phyloP scores from a whole-genome alignment of 2,888 invertebrate genomes.

The Nasonia oneida region DNA sequence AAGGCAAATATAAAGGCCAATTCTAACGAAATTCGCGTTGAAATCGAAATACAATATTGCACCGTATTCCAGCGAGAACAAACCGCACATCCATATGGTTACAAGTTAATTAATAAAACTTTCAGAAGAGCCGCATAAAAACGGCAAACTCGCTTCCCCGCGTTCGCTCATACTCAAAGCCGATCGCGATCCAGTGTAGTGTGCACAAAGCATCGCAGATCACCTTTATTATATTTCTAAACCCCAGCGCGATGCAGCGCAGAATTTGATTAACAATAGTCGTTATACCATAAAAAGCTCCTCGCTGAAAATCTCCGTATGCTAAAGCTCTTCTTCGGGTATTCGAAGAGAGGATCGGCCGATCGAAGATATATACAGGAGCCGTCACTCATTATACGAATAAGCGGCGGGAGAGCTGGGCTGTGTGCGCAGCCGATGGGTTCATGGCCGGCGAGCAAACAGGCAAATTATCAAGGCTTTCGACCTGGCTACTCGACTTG shows the following conservation, averaged over 20 bases:
- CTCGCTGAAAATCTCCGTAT: too few relatives aligned
- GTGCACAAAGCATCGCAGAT: not conserved
- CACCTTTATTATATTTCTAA: not conserved
- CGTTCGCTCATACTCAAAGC: not conserved
- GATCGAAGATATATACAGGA: not conserved
- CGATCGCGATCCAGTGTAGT: not conserved
- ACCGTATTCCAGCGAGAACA: not conserved
- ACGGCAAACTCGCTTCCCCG: not conserved
- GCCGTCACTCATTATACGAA: not conserved
- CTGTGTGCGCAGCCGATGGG: not conserved
- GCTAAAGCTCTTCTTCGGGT: not conserved
- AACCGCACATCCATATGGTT: not conserved
- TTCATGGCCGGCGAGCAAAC: not conserved
- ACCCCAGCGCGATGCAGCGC: not conserved
- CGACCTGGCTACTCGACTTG: not conserved
- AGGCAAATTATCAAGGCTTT: not conserved
- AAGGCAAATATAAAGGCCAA: too few relatives aligned
- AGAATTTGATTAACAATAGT: constrained; percentile 4
- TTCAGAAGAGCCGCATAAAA: not conserved
- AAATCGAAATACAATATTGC: not conserved
- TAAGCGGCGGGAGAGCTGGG: not conserved
- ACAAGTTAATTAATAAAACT: not conserved
- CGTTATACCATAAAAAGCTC: not conserved
- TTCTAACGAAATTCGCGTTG: not conserved
- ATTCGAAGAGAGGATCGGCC: too few relatives aligned